Evolutionary conservation across 2,888 invertebrate genomes (phyloP).

Genomic region (Xylocampa areola): DNA sequence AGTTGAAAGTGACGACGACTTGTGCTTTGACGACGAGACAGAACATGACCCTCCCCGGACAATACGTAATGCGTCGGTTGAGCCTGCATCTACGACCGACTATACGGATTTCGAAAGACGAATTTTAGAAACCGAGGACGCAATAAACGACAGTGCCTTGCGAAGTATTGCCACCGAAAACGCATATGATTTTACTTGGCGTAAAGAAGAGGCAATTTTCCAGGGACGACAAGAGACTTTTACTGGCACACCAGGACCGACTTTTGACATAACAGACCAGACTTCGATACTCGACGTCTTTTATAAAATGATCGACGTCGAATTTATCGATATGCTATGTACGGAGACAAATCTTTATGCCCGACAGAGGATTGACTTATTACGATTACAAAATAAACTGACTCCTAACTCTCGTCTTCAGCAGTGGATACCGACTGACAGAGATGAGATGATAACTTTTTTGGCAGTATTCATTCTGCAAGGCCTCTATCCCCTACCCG

Average conservation of each 20-base stretch:
- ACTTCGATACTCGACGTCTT: too few species aligned
- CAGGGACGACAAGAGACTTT: constrained; percentile 1
- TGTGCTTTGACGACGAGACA: neutral
- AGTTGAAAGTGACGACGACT: too few species aligned
- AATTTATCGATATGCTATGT: too few species aligned
- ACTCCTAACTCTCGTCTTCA: neutral
- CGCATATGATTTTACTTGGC: neutral
- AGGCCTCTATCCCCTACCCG: too few species aligned
- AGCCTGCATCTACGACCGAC: neutral
- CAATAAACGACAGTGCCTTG: too few species aligned
- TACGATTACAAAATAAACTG: neutral
- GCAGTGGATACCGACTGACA: neutral
- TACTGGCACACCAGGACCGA: constrained; percentile 2
- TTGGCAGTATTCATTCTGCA: neutral
- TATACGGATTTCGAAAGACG: neutral
- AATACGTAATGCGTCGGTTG: neutral
- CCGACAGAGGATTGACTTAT: neutral
- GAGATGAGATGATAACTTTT: neutral
- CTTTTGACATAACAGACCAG: too few species aligned
- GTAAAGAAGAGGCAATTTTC: neutral
- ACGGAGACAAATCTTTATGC: too few species aligned
- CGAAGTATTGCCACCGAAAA: too few species aligned
- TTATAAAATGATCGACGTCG: too few species aligned
- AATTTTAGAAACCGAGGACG: neutral
- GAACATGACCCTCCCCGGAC: neutral